Evolutionary conservation across 92 coral and sea anemone species (phyloP), one percentile per base, ranked within the genome.

Genomic region (Chrysogorgia sp.): DNA sequence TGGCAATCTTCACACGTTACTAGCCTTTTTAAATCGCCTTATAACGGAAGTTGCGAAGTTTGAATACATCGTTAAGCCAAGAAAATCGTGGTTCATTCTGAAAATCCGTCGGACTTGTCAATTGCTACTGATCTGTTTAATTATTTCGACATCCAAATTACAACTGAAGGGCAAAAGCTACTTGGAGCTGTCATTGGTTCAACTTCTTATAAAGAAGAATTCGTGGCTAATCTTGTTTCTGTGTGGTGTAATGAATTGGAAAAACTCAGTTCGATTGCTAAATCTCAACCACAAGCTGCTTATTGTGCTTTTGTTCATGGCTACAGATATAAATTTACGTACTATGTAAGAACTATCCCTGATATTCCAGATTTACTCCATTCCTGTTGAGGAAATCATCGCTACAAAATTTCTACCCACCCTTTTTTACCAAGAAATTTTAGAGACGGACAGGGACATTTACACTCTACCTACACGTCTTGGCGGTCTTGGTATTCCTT

Each of bases 401-500:
- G 14, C 62, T 9, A 7, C 22, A 2, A 9, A n/a, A 1, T 56
- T 56, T 56, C 29, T 7, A 3, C 25, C 62, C 3, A 56, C 62
- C 17, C 29, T 56, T 8, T n/a, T 56, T n/a, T 28, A 32, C 3
- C 14, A 7, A 15, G 62, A 56, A 22, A 56, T 56, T 12, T 8
- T 32, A 7, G 14, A 7, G 3, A 15, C 4, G 28, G 62, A 9
- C 28, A 7, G 62, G 7, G 29, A 17, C 25, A 7, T 56, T 17
- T 56, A 4, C 9, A 22, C 62, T 17, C 62, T 56, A n/a, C 62
- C 62, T n/a, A 56, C 62, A 3, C 62, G 62, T 1, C 62, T 56
- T n/a, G 25, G 62, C 10, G 24, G 25, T 12, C 25, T 9, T 3
- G 62, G 62, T 56, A 56, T 56, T 56, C 4, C 10, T 2, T 3